Evolutionary conservation across 1,140 invertebrate species (phyloP), one percentile per base, ranked within the genome.

Genomic region (Philaenus spumarius): DNA sequence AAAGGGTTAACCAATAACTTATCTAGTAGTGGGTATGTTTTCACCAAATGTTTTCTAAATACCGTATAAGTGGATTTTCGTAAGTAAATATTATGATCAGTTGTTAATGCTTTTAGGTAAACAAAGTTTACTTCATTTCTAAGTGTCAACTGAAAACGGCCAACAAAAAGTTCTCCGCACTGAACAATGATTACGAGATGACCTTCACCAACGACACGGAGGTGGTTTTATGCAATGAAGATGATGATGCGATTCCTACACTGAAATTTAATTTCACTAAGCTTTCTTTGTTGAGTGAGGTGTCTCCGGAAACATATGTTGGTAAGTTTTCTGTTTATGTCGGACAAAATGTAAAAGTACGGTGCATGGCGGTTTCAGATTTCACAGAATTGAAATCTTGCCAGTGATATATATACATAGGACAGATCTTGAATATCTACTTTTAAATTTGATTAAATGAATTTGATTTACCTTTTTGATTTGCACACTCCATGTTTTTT

Each of bases 101-200:
- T n/a, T 37, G 15, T 58, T 9, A 42, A 56, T 46, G 61, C 52
- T 76, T 77, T 59, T 62, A 89, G 85, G 71, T 86, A 5, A 84
- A 87, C 62, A 85, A 93, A 77, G 82, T 97, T 3, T 98, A 95
- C 72, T 96, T 85, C 66, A 84, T 99, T 34, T 88, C 84, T 22
- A 84, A 84, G 62, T 91, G 85, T 54, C 70, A 75, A 19, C 69
- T 98, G 9, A 98, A 97, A 73, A 80, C 87, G 15, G 95, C 95
- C 0, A 97, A 98, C 71, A 97, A 95, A 71, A 82, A 92, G 67
- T 98, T 83, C 68, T 82, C 80, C 14, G 82, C 75, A 40, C 70
- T 96, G 11, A 90, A 93, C 46, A 94, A 97, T 73, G 93, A 98
- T 70, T 99, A 97, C 69, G 97, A 99, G 70, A 89, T 99, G 83